Evolutionary conservation across 1,140 invertebrate genomes (phyloP).

Genomic region (Probaryconus sp.): DNA sequence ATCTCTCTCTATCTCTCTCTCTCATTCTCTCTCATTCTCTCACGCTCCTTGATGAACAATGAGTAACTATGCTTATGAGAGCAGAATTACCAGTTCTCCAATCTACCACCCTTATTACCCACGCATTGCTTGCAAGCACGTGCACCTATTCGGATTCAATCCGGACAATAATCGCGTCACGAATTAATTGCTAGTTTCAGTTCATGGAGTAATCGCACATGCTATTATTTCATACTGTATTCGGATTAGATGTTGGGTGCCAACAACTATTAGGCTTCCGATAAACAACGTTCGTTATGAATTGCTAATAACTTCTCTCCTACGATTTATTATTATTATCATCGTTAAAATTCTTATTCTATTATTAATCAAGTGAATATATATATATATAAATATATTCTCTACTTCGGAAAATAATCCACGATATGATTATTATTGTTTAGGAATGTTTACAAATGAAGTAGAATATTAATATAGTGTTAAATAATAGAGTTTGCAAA

Average conservation of each 20-base stretch:
- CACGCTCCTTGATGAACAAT: conserved; percentile 25
- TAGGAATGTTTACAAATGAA: too few species aligned
- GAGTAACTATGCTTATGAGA: conserved; percentile 9
- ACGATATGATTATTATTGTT: too few species aligned
- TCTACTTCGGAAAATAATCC: too few species aligned
- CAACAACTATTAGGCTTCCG: conserved; percentile 3
- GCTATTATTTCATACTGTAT: conserved; percentile 1
- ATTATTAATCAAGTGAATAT: too few species aligned
- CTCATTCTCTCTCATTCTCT: too few species aligned
- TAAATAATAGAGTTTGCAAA: conserved; percentile 5
- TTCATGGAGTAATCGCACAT: conserved; percentile 4
- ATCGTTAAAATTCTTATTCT: too few species aligned
- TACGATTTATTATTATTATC: too few species aligned
- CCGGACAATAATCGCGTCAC: conserved; percentile 13
- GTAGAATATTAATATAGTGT: too few species aligned
- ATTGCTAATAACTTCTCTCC: too few species aligned
- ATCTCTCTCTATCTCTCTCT: too few species aligned
- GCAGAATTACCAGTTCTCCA: conserved; percentile 4
- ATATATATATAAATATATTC: too few species aligned
- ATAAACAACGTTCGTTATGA: background rate
- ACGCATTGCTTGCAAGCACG: conserved; percentile 14
- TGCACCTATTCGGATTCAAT: conserved; percentile 12
- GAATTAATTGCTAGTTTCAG: conserved; percentile 9
- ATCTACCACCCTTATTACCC: conserved; percentile 8
- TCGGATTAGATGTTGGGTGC: background rate